Evolutionary conservation across 2,113 vertebrate genomes (phyloP).

Genomic region (Pygoscelis antarcticus): DNA sequence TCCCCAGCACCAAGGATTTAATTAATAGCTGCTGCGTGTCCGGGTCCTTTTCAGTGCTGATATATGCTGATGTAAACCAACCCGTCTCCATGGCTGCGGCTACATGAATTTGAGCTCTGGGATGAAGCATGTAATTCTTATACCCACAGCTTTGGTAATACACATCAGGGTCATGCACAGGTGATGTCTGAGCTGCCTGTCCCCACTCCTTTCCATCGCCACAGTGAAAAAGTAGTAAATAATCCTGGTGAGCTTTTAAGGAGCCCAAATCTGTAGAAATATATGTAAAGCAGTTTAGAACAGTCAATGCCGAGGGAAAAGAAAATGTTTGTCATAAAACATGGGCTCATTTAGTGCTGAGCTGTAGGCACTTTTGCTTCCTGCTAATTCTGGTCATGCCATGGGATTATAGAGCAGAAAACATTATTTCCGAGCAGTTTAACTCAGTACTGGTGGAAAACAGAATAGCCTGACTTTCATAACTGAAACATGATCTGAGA

Average conservation of each 20-base stretch:
- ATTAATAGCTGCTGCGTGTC: background rate
- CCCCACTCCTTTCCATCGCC: background rate
- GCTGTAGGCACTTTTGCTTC: conserved; percentile 31
- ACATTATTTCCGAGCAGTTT: conserved; percentile 41
- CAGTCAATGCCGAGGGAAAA: background rate
- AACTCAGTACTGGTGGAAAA: background rate
- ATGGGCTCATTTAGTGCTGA: background rate
- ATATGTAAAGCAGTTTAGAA: background rate
- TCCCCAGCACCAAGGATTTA: background rate
- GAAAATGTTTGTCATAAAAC: background rate
- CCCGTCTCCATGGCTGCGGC: background rate
- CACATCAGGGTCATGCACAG: background rate
- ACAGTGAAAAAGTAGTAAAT: background rate
- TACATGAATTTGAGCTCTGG: background rate
- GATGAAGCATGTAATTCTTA: background rate
- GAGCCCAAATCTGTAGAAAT: background rate
- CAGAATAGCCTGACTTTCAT: background rate
- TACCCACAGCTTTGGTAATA: background rate
- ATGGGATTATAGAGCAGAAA: conserved; percentile 39
- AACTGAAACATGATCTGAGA: background rate
- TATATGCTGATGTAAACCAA: background rate
- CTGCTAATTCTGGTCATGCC: conserved; percentile 43
- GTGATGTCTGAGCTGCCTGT: background rate
- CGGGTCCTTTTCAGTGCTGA: background rate
- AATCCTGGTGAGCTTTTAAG: background rate